phyloP scores from a whole-genome alignment of 37 sponge, comb jelly and placozoan genomes.

The Aplysina aerophoba region DNA sequence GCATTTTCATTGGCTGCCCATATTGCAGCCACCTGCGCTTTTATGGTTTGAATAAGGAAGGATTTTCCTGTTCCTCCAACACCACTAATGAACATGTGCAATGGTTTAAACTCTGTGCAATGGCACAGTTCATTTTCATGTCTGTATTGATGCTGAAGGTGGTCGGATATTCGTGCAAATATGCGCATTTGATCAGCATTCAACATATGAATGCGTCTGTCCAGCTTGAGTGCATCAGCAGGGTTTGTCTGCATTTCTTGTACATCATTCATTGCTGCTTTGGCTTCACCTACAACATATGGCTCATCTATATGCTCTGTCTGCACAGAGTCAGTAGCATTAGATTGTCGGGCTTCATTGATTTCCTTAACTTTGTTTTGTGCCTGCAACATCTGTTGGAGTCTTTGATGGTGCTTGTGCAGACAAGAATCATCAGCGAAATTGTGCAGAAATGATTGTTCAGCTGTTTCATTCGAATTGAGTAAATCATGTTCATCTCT shows the following conservation, averaged over 20 bases:
- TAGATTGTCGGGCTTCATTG: constrained; percentile 38
- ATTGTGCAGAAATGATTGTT: too few relatives aligned
- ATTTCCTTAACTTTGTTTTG: not conserved
- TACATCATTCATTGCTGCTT: constrained; percentile 36
- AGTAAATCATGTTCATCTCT: constrained; percentile 22
- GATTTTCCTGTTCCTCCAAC: constrained; percentile 63
- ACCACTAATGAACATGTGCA: constrained; percentile 52
- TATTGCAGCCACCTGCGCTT: constrained; percentile 13
- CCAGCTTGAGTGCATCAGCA: constrained; percentile 6
- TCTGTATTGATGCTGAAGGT: constrained; percentile 15
- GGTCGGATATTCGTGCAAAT: constrained; percentile 12
- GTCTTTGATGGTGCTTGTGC: constrained; percentile 12
- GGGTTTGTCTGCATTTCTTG: not conserved
- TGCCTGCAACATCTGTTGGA: not conserved
- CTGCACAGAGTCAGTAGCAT: not conserved
- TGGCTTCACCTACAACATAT: constrained; percentile 29
- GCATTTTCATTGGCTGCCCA: constrained; percentile 6
- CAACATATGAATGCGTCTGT: constrained; percentile 2
- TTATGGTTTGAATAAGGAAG: constrained; percentile 55
- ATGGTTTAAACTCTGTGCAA: constrained; percentile 8
- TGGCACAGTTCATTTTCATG: constrained; percentile 1
- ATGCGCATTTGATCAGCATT: constrained; percentile 35
- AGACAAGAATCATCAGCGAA: too few relatives aligned
- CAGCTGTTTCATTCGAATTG: too few relatives aligned
- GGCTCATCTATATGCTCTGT: not conserved